These are phyloP conservation scores for Ferrisia virgata DNA, from an alignment of 2,888 invertebrate genomes.

Conservation along the genomic window DNA sequence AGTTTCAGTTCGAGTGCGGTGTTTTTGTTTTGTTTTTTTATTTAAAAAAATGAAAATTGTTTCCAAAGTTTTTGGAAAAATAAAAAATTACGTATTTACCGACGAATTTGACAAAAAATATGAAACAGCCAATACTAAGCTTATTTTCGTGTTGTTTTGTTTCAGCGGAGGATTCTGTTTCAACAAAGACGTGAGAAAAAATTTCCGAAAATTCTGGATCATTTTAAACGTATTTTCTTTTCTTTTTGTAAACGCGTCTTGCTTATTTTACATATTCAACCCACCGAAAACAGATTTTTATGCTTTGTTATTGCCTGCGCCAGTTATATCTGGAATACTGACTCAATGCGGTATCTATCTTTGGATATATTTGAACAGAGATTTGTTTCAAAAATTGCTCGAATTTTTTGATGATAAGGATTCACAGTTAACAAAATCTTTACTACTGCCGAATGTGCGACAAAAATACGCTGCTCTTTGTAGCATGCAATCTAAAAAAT, in stretches of 20 bases:
- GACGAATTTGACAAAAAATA: neutral
- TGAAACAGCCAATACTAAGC: neutral
- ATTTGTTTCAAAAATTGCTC: neutral
- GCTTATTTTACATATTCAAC: neutral
- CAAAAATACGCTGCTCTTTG: neutral
- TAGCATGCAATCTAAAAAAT: too few species aligned
- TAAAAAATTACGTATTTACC: neutral
- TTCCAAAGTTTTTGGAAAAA: neutral
- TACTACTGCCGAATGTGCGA: too few species aligned
- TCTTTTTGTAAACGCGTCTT: neutral
- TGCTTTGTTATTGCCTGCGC: neutral
- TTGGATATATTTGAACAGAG: neutral
- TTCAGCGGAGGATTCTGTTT: neutral
- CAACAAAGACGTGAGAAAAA: neutral
- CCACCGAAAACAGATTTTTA: neutral
- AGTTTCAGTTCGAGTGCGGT: too few species aligned
- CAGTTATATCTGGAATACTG: neutral
- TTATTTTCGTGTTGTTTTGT: neutral
- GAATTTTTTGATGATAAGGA: neutral
- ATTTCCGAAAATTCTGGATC: neutral
- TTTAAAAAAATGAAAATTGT: neutral
- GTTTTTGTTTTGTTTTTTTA: too few species aligned
- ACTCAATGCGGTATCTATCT: neutral
- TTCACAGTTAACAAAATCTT: neutral
- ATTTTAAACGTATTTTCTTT: neutral